Evolutionary conservation across 2,888 invertebrate species (phyloP).

Genomic region (Polyommatus icarus): DNA sequence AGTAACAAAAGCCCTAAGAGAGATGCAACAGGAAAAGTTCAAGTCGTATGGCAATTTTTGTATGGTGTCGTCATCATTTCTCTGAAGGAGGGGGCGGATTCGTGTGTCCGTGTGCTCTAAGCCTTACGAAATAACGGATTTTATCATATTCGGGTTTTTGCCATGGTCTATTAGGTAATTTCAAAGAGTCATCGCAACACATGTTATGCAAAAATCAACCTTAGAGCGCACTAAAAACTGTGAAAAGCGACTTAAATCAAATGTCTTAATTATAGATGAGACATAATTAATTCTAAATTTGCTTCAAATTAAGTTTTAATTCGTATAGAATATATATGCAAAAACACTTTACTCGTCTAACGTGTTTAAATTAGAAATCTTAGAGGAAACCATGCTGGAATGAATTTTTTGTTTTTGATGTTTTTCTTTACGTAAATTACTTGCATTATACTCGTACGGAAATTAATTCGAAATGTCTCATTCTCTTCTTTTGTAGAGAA

Average conservation of each 20-base stretch:
- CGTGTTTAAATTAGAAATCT: neutral
- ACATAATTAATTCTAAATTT: neutral
- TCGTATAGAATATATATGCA: neutral
- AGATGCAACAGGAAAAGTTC: slow-evolving; percentile 16
- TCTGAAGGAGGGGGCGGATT: slow-evolving; percentile 59
- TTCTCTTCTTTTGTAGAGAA: neutral
- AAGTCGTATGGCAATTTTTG: neutral
- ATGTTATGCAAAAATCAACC: slow-evolving; percentile 6
- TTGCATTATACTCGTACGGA: neutral
- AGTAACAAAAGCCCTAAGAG: neutral
- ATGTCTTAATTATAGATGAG: neutral
- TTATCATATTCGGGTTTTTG: slow-evolving; percentile 19
- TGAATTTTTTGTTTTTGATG: neutral
- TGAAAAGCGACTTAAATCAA: neutral
- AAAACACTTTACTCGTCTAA: neutral
- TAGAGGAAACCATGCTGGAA: neutral
- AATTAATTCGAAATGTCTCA: neutral
- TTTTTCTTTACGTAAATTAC: neutral
- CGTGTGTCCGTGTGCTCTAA: slow-evolving; percentile 40
- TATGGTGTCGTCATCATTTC: slow-evolving; percentile 52
- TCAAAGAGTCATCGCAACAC: neutral
- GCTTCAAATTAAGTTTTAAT: neutral
- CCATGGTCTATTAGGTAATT: slow-evolving; percentile 19
- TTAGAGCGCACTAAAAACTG: neutral
- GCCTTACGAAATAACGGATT: slow-evolving; percentile 29